phyloP scores from a whole-genome alignment of 92 coral and sea anemone species.

The Palythoa caribaeorum region DNA sequence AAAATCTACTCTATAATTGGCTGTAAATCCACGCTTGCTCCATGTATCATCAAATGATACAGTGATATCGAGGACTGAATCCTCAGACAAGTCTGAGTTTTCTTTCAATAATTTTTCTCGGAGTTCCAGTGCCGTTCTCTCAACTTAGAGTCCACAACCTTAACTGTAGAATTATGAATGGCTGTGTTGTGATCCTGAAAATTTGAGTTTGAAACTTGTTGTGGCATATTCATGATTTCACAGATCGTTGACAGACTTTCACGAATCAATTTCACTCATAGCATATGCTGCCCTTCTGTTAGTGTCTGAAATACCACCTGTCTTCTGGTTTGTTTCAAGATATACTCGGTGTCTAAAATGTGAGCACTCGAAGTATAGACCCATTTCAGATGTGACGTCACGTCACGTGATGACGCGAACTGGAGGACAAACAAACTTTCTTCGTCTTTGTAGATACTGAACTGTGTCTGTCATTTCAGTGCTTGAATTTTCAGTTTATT shows the following conservation, averaged over 20 bases:
- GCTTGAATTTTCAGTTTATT: neutral
- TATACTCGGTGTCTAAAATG: constrained; percentile 31
- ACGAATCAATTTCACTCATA: constrained; percentile 52
- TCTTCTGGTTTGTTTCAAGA: constrained; percentile 37
- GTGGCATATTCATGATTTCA: constrained; percentile 48
- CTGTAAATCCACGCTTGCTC: neutral
- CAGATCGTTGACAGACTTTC: constrained; percentile 53
- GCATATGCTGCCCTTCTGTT: constrained; percentile 51
- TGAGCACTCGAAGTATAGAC: neutral
- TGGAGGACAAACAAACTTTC: too few species aligned
- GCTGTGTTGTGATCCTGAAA: constrained; percentile 44
- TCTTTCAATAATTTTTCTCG: neutral
- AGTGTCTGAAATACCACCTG: constrained; percentile 24
- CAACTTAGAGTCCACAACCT: constrained; percentile 34
- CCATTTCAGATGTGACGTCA: too few species aligned
- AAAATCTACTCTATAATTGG: constrained; percentile 61
- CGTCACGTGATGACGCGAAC: too few species aligned
- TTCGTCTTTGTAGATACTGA: too few species aligned
- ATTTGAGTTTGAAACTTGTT: constrained; percentile 40
- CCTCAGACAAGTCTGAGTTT: neutral
- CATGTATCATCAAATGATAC: constrained; percentile 61
- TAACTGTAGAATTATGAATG: constrained; percentile 35
- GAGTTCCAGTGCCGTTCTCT: constrained; percentile 42
- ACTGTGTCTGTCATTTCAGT: neutral
- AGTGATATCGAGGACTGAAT: constrained; percentile 42